These are phyloP conservation scores for Ceratothoa steindachneri DNA, from an alignment of 2,888 invertebrate genomes.

Conservation along the genomic window DNA sequence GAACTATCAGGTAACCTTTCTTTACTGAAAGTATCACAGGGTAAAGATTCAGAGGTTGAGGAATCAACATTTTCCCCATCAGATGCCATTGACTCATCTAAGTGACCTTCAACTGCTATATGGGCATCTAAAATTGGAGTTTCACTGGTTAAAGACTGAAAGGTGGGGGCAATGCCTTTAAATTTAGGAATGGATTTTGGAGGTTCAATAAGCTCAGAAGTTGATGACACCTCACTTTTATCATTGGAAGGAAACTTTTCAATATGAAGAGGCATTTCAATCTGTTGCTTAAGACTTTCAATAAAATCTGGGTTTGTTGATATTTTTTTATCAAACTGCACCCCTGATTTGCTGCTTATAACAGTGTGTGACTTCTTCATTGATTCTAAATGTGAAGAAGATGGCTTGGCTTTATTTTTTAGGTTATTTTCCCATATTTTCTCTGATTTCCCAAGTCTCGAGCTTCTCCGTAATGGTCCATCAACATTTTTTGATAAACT, in stretches of 20 bases:
- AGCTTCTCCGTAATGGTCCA: background rate
- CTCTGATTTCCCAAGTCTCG: background rate
- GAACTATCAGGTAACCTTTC: background rate
- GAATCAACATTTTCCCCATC: background rate
- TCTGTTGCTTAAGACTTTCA: background rate
- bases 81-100: background rate
- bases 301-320: background rate
- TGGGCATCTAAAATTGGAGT: constrained; percentile 10
- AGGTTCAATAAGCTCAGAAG: background rate
- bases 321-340: background rate
- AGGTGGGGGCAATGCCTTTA: background rate
- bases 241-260: constrained; percentile 2
- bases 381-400: background rate
- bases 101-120: background rate
- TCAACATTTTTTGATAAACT: background rate
- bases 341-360: background rate
- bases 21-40: background rate
- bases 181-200: background rate
- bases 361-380: background rate
- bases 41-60: background rate
- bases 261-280: constrained; percentile 7
- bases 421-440: background rate
- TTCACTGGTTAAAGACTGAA: background rate
- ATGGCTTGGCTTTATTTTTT: background rate
- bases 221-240: constrained; percentile 1